A percentile compares a stretch with the other conserved stretches of the same genome.
Conservation (phyloP, 2,888 invertebrate species). For the Cartodere bifasciata region DNA sequence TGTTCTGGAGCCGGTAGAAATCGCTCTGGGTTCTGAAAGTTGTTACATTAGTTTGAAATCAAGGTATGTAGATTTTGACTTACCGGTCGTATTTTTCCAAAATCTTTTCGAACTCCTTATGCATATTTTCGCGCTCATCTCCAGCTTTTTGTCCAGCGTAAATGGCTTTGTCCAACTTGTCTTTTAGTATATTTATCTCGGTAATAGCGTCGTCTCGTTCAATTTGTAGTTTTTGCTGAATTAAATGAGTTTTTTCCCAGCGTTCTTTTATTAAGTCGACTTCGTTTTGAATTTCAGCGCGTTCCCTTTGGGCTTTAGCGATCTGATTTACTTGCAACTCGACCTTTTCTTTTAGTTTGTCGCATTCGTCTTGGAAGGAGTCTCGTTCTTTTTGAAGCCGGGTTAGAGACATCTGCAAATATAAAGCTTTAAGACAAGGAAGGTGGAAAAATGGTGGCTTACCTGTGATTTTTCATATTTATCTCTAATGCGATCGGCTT, state of each 20-base stretch:
- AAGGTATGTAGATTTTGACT: slow-evolving; percentile 14
- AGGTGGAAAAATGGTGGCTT: slow-evolving; percentile 17
- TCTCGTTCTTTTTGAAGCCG: slow-evolving; percentile 85
- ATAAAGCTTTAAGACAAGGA: too few relatives aligned
- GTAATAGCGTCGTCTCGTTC: slow-evolving; percentile 77
- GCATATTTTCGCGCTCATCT: slow-evolving; percentile 77
- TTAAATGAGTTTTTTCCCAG: slow-evolving; percentile 75
- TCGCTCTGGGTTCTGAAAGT: slow-evolving; percentile 70
- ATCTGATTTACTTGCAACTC: slow-evolving; percentile 73
- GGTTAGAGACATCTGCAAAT: slow-evolving; percentile 51
- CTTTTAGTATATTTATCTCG: slow-evolving; percentile 76
- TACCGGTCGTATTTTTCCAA: slow-evolving; percentile 85
- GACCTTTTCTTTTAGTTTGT: slow-evolving; percentile 67
- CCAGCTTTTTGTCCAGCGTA: slow-evolving; percentile 70
- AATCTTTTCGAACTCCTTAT: slow-evolving; percentile 86
- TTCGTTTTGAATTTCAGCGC: slow-evolving; percentile 75
- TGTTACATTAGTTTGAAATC: slow-evolving; percentile 1
- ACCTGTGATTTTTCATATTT: slow-evolving; percentile 86
- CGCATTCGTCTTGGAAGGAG: slow-evolving; percentile 65
- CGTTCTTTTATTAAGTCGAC: slow-evolving; percentile 75
- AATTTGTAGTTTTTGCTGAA: slow-evolving; percentile 75
- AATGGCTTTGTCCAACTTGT: slow-evolving; percentile 79
- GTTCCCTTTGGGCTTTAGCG: slow-evolving; percentile 70
- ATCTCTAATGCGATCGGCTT: slow-evolving; percentile 74
- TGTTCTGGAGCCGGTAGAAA: slow-evolving; percentile 76